Percentiles rank a stretch among this genome's conserved stretches.
phyloP scores from a whole-genome alignment of 2,797 vertebrate genomes.

The Erithacus rubecula region DNA sequence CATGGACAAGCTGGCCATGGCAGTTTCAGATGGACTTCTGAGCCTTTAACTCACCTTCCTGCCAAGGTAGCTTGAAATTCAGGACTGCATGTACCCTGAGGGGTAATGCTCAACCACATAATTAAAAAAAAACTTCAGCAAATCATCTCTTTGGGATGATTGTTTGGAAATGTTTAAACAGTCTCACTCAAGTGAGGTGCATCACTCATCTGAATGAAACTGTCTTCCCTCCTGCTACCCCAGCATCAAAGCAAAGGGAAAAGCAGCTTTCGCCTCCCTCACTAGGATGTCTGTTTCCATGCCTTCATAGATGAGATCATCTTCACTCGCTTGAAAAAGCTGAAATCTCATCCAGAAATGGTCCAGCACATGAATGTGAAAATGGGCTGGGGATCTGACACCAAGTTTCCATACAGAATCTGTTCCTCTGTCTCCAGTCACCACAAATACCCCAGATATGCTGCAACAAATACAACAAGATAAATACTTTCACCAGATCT shows the following conservation, averaged over 20 bases:
- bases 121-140: fast-evolving
- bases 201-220: not conserved
- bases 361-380: not conserved
- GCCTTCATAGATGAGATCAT: not conserved
- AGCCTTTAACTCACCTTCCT: not conserved
- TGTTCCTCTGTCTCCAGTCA: not conserved
- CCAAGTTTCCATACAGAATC: not conserved
- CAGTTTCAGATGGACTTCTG: not conserved
- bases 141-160: not conserved
- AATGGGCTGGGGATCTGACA: not conserved
- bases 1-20: not conserved
- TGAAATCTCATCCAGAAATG: not conserved
- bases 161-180: not conserved
- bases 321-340: not conserved
- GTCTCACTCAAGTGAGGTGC: not conserved
- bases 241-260: not conserved
- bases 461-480: not conserved
- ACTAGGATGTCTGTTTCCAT: not conserved
- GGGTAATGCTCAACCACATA: not conserved
- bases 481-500: conserved; percentile 41
- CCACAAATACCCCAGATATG: conserved; percentile 8
- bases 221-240: not conserved
- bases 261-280: not conserved
- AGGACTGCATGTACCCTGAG: not conserved
- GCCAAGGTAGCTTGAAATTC: not conserved